Evolutionary conservation across 2,113 vertebrate species (phyloP), one percentile per base, ranked within the genome.

Genomic region (Pterocles gutturalis): DNA sequence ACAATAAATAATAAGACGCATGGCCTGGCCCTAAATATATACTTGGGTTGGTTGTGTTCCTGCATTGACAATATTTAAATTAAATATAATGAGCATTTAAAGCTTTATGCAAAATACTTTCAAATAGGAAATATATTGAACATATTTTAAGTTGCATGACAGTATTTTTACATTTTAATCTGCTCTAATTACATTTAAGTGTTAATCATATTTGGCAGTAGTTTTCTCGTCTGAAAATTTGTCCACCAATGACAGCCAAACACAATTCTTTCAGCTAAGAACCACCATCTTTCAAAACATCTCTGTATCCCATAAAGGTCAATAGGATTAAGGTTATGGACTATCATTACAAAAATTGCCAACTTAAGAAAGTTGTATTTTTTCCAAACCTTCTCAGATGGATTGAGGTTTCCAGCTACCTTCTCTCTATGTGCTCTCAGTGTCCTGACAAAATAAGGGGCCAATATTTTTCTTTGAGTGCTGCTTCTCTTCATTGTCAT

Each of bases 401-500:
- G 48, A 57, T 34, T 53, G 45, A 45, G 21, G n/a, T 79, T 31
- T 85, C 41, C 41, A 45, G 15, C 31, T 77, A 41, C 31, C 33
- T 76, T 45, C 11, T 71, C 33, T 79, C 46, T 43, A 2, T 31
- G 34, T 76, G 15, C 4, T 69, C 9, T 66, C 55, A 64, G 21
- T 8, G 87, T 88, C 34, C 45, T 62, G 41, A 80, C 26, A 80
- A 84, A 79, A 84, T 29, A 79, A 80, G 11, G 10, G 21, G 10
- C 6, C 54, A 88, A n/a, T 16, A 49, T 85, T 83, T 94, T 83
- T 55, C 29, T 85, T 21, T 65, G 18, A 90, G 13, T 41, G 19
- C 18, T 69, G 24, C n/a, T 92, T 80, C 57, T 62, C 16, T 86
- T 90, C 49, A 66, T 24, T 78, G 75, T 78, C 79, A 70, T 54